These are phyloP conservation scores for Odocoileus hemionus DNA, from an alignment of 2,113 vertebrate species.

Conservation along the genomic window DNA sequence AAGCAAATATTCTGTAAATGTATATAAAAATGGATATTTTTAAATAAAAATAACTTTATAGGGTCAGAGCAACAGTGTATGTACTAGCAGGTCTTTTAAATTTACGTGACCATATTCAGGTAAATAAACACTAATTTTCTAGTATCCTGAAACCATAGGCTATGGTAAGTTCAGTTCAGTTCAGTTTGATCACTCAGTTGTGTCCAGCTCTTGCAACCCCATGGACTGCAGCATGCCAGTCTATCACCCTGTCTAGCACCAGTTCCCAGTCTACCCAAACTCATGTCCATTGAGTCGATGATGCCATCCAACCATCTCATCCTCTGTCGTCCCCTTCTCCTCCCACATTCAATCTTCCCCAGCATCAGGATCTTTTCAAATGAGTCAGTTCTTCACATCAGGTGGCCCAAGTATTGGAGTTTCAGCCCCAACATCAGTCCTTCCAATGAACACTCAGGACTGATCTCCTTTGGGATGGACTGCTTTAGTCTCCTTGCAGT, in stretches of 20 bases:
- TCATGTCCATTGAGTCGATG: not conserved
- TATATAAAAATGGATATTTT: not conserved
- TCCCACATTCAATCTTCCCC: not conserved
- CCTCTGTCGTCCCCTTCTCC: not conserved
- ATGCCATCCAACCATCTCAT: not conserved
- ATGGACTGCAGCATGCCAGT: not conserved
- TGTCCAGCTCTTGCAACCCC: fast-evolving
- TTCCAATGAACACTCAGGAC: no score
- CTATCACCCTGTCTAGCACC: not conserved
- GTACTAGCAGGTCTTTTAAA: not conserved
- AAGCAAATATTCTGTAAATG: not conserved
- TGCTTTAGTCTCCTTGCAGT: no score
- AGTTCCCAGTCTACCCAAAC: not conserved
- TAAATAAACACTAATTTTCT: not conserved
- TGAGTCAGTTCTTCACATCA: not conserved
- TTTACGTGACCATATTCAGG: not conserved
- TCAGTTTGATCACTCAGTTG: not conserved
- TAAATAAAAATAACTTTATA: not conserved
- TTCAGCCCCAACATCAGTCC: no score
- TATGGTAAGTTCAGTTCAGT: not conserved
- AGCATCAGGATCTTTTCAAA: not conserved
- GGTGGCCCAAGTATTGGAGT: not conserved
- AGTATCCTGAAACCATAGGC: not conserved
- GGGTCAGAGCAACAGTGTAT: not conserved
- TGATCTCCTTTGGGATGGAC: no score